Percentiles rank a stretch among this genome's conserved stretches.
These are phyloP conservation scores for Beris morrisii DNA, from an alignment of 2,888 invertebrate species.

Conservation along the genomic window DNA sequence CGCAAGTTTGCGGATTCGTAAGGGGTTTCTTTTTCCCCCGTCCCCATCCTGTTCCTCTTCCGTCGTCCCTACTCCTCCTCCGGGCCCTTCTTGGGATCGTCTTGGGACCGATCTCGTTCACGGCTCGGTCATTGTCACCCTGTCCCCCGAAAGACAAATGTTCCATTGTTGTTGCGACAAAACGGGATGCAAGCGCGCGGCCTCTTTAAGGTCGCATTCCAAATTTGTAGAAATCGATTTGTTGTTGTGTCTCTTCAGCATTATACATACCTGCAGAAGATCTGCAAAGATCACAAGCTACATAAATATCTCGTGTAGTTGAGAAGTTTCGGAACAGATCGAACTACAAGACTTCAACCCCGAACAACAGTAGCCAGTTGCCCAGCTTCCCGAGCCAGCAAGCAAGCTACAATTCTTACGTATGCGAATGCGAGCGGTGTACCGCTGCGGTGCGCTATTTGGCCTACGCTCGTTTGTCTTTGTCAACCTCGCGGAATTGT, in stretches of 20 bases:
- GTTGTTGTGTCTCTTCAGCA: conserved; percentile 34
- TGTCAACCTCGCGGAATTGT: conserved; percentile 39
- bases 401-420: no score
- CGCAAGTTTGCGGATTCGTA: background rate
- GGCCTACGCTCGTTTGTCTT: conserved; percentile 37
- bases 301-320: conserved; percentile 37
- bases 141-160: conserved; percentile 45
- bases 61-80: background rate
- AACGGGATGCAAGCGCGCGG: conserved; percentile 37
- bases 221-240: conserved; percentile 40
- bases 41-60: background rate
- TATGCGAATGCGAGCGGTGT: background rate
- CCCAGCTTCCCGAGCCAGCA: no score
- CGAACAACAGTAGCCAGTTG: no score
- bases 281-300: conserved; percentile 26
- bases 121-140: conserved; percentile 46
- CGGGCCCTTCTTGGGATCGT: conserved; percentile 1
- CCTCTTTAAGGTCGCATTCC: conserved; percentile 41
- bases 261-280: conserved; percentile 1
- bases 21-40: background rate
- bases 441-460: conserved; percentile 7
- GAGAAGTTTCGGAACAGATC: conserved; percentile 20
- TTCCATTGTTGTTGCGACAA: conserved; percentile 46
- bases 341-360: conserved; percentile 21
- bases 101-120: conserved; percentile 25